Evolutionary conservation across 30 jellyfish, hydroid and myxozoan species (phyloP).

Genomic region (Turritopsis dohrnii): DNA sequence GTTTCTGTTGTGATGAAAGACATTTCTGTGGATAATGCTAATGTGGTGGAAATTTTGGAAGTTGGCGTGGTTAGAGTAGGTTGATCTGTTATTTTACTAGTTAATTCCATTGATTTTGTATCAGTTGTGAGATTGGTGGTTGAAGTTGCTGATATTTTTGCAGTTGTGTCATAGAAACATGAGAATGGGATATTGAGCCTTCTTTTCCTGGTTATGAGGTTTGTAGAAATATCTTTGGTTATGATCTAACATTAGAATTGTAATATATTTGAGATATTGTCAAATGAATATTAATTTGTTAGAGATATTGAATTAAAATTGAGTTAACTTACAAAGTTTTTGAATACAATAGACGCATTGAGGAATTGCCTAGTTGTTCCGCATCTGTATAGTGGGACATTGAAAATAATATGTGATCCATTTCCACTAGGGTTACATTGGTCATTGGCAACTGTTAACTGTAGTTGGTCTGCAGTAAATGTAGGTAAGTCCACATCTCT

Average conservation of each 20-base stretch:
- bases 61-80: background rate
- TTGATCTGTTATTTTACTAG: background rate
- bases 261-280: background rate
- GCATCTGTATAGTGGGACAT: conserved; percentile 59
- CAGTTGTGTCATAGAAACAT: background rate
- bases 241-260: background rate
- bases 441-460: conserved; percentile 24
- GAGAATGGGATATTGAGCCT: background rate
- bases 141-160: background rate
- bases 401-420: conserved; percentile 41
- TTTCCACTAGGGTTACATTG: conserved; percentile 31
- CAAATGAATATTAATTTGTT: background rate
- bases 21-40: background rate
- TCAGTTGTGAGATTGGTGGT: background rate
- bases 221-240: background rate
- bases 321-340: conserved; percentile 41
- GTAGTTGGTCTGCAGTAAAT: conserved; percentile 15
- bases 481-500: conserved; percentile 29
- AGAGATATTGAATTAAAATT: no score
- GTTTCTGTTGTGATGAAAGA: background rate
- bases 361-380: conserved; percentile 59
- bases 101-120: background rate
- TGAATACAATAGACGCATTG: conserved; percentile 42
- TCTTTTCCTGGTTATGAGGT: background rate
- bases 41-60: background rate